A percentile compares a stretch with the other conserved stretches of the same genome.
Conservation (phyloP, 1,140 invertebrate genomes). For the Caenorhabditis tropicalis region DNA sequence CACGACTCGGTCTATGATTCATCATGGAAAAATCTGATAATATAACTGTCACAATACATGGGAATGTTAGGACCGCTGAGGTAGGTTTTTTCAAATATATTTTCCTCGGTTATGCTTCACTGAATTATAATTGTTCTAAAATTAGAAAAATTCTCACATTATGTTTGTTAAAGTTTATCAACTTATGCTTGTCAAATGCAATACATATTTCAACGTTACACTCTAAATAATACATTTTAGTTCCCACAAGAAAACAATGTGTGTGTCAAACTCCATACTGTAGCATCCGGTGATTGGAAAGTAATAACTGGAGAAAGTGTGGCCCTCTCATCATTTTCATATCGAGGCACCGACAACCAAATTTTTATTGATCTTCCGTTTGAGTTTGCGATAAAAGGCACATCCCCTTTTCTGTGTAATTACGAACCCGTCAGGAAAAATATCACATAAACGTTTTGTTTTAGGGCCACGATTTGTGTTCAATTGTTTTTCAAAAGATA, state of each 20-base stretch:
- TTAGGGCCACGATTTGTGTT: conserved; percentile 4
- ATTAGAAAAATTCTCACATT: too few species aligned
- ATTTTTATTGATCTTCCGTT: conserved; percentile 1
- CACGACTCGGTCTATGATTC: background rate
- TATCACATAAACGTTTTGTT: background rate
- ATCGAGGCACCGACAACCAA: background rate
- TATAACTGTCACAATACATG: background rate
- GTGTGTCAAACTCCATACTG: background rate
- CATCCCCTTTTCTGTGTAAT: background rate
- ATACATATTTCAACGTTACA: too few species aligned
- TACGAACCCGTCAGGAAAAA: too few species aligned
- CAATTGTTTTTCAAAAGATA: background rate
- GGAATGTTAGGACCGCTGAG: background rate
- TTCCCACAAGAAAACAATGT: conserved; percentile 21
- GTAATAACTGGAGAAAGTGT: background rate
- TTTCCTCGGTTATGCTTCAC: too few species aligned
- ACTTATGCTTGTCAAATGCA: too few species aligned
- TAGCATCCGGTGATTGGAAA: background rate
- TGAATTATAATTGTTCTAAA: too few species aligned
- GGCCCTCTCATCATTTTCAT: background rate
- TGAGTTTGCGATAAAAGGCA: background rate
- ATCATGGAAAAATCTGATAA: background rate
- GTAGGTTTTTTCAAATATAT: background rate
- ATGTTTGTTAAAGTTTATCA: too few species aligned
- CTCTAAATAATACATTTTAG: too few species aligned